Evolutionary conservation across 2,113 vertebrate genomes (phyloP).

Genomic region (Garra rufa): DNA sequence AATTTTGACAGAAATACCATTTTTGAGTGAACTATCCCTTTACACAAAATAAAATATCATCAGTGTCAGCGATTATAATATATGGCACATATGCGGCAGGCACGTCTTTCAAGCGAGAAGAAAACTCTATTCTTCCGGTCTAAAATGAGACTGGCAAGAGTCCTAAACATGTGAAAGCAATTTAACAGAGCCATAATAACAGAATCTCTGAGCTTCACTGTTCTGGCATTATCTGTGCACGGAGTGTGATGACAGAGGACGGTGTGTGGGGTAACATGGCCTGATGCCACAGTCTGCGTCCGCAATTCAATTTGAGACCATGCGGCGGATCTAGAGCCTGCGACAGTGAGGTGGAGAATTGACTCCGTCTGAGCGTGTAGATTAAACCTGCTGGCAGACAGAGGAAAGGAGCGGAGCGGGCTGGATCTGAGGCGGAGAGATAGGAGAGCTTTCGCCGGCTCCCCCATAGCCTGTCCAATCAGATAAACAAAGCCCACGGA

Average conservation of each 20-base stretch:
- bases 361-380: conserved; percentile 49
- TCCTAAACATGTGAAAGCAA: conserved; percentile 46
- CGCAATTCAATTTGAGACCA: conserved; percentile 50
- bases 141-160: conserved; percentile 36
- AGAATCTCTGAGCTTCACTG: conserved; percentile 22
- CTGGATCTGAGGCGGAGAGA: conserved; percentile 59
- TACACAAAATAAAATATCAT: neutral
- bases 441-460: conserved; percentile 48
- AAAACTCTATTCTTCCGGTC: conserved; percentile 23
- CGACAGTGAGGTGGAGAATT: conserved; percentile 44
- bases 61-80: neutral
- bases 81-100: neutral
- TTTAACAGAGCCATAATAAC: conserved; percentile 48
- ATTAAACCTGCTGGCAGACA: conserved; percentile 56
- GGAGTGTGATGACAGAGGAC: conserved; percentile 15
- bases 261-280: conserved; percentile 41
- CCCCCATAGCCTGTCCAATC: conserved; percentile 53
- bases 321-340: conserved; percentile 36
- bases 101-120: neutral
- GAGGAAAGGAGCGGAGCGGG: conserved; percentile 53
- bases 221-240: conserved; percentile 24
- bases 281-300: conserved; percentile 30
- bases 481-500: conserved; percentile 67
- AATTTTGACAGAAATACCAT: neutral
- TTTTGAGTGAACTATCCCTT: neutral